phyloP scores from a whole-genome alignment of 2,113 vertebrate species.

The Talpa occidentalis region DNA sequence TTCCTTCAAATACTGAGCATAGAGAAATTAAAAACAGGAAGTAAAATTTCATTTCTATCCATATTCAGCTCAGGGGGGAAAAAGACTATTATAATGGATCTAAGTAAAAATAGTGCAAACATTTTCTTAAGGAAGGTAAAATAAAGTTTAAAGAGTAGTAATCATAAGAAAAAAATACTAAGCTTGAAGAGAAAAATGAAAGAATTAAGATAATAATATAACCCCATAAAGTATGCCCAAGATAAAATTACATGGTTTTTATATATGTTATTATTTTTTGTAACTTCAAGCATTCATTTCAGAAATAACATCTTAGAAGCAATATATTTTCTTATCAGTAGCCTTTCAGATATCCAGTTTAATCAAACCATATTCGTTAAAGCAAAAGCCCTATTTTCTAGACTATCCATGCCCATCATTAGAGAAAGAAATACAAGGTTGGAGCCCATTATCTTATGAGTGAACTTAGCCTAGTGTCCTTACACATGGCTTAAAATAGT shows the following conservation, averaged over 20 bases:
- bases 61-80: background rate
- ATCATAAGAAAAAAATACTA: background rate
- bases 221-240: background rate
- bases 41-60: background rate
- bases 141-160: slow-evolving; percentile 28
- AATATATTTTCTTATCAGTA: background rate
- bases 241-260: slow-evolving; percentile 31
- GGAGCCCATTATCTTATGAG: background rate
- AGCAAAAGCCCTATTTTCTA: background rate
- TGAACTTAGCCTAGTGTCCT: background rate
- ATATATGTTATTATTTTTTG: slow-evolving; percentile 41
- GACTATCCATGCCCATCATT: background rate
- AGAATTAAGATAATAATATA: background rate
- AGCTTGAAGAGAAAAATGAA: background rate
- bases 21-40: background rate
- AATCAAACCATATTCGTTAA: background rate
- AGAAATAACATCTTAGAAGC: slow-evolving; percentile 43
- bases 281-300: slow-evolving; percentile 27
- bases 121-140: background rate
- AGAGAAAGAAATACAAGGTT: background rate
- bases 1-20: slow-evolving; percentile 2
- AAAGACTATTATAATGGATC: background rate
- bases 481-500: slow-evolving; percentile 26
- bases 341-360: slow-evolving; percentile 32
- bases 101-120: background rate